Base-by-base conservation (phyloP, 2,888 invertebrate species). In the Thysanoteuthis rhombus region DNA sequence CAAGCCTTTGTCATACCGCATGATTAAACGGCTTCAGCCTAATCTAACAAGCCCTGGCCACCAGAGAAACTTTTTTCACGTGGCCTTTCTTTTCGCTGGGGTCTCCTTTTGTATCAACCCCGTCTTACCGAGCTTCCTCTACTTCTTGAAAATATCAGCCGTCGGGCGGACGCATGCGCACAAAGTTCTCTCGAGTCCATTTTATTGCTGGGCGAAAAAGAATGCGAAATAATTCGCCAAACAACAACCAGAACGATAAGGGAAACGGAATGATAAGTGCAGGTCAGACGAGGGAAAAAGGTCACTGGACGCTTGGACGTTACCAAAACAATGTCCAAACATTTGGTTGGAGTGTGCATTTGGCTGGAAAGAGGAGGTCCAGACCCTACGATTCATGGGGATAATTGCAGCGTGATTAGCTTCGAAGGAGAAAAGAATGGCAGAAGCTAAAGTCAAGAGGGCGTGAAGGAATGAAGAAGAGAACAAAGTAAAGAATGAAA, bases 291-390 rank as follows among this genome's bases (percentile, higher is more conserved):
- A 36, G 75, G n/a, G n/a, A n/a, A 75, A 75, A 75, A 75, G 75
- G 75, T 75, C 75, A 75, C 16, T 75, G n/a, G 36, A 75, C 75
- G 75, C n/a, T 75, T 75, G 75, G 75, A 10, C 12, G 75, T 75
- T 75, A 75, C 75, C 75, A 75, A n/a, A 75, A 75, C 75, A 75
- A 75, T 75, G 75, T 75, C 75, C 75, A 75, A 75, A 75, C 75
- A 75, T 75, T 75, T 36, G 75, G 75, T n/a, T 75, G 75, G 75
- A 75, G 36, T 75, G 75, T 75, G 36, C 75, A 36, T 75, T 75
- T 75, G 36, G 36, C n/a, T 75, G 75, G 75, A 75, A 75, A 75
- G 36, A 75, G 75, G n/a, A 75, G 75, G 75, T 75, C 75, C 75
- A n/a, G n/a, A 36, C 75, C n/a, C 75, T 8, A 4, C 75, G 36